Evolutionary conservation across 2,113 vertebrate species (phyloP), one percentile per base, ranked within the genome.

Genomic region (Meles meles): DNA sequence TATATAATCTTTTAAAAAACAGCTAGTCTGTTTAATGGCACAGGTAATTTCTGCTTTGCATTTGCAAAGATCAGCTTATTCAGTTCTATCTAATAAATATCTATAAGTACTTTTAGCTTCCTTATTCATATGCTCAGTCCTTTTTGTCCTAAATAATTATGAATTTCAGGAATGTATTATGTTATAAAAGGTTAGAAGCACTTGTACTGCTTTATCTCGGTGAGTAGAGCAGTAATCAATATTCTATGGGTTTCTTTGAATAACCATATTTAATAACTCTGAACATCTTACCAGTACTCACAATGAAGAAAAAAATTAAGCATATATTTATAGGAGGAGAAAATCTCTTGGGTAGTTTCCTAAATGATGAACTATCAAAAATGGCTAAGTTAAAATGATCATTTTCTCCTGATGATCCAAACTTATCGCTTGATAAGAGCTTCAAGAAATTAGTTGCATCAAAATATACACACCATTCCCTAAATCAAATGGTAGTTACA

Each of bases 11-110:
- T 65, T 65, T 13, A 65, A 31, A 65, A 65, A 65, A 71, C 8
- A 85, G 11, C 39, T 86, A 17, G 52, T 63, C 15, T 44, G 10
- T 89, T 93, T 95, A 96, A 86, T 47, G 61, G 67, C 20, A 89
- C 27, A 91, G 80, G 93, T 90, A 82, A 52, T 79, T 80, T 93
- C 81, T 79, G 31, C 59, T 97, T 96, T 86, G 37, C 88, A 88
- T 97, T 83, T 97, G 25, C 77, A 91, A 82, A 44, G 23, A 85
- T 65, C 42, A 63, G 39, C 9, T 88, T 91, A 21, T 88, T 94
- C 34, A 93, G 5, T 83, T 72, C 82, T 83, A 7, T 20, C 79
- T 86, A 88, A 91, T 92, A 67, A 77, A 87, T 82, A 86, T 18
- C 37, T 96, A 23, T 77, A 86, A 80, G 96, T 95, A 90, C 39